Evolutionary conservation across 92 coral and sea anemone genomes (phyloP), one percentile per base, ranked within the genome.

Genomic region (Porites lobata): DNA sequence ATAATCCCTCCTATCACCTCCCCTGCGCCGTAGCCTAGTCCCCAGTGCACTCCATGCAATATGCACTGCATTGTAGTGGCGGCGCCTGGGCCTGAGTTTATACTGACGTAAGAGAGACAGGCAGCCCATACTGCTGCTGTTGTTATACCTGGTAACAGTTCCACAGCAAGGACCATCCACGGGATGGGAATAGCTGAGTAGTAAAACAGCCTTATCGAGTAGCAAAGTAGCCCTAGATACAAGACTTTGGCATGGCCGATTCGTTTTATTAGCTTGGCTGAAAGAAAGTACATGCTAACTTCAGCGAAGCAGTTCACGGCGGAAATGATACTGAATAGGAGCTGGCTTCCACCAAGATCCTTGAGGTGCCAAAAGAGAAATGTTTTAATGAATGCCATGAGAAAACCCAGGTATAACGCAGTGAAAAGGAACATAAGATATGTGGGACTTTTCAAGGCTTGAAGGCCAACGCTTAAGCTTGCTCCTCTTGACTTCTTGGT

Each of bases 111-210:
- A 2, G 99, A 97, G 7, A 97, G 92, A 87, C 99, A 97, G 43
- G 99, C 99, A 19, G 99, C 98, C 99, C 99, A 97, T 9, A 97
- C 99, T 20, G 99, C 99, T 9, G 99, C 99, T 51, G 99, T 97
- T 10, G 99, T 97, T 61, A 97, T 97, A 21, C 99, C 99, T n/a
- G 99, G 99, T 68, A 97, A 86, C 19, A 97, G 91, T 82, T 97
- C 99, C 22, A 97, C 99, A 38, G 93, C 96, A 32, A 97, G 92
- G 4, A 97, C 99, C 92, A 94, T 90, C 99, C 99, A 97, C 12
- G 99, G 99, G 21, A 91, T 92, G 20, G 96, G 96, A 69, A 97
- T 91, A 21, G 93, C 98, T 3, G 99, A 96, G 79, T 97, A 97
- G 77, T 97, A 97, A 57, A 97, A 94, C 32, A 97, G 88, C 73